These are phyloP conservation scores for Podarcis lilfordi DNA, from an alignment of 2,797 vertebrate species.

Conservation along the genomic window DNA sequence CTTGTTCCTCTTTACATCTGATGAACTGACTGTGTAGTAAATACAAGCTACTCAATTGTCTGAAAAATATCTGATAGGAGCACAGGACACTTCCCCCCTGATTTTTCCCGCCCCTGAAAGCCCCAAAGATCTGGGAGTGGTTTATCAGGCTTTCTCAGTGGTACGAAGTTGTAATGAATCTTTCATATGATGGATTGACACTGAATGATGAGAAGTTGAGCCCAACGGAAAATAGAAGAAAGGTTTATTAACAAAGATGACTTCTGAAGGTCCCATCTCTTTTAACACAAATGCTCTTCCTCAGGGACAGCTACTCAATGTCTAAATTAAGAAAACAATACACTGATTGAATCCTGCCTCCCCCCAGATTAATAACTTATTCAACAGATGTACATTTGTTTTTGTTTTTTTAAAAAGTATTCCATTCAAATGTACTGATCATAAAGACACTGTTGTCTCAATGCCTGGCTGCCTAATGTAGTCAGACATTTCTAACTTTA, in stretches of 20 bases:
- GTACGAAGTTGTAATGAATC: neutral
- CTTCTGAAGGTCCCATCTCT: conserved; percentile 17
- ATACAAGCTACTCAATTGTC: neutral
- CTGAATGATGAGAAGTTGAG: neutral
- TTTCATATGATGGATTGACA: neutral
- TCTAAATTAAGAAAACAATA: conserved; percentile 27
- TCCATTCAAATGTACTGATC: neutral
- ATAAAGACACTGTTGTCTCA: neutral
- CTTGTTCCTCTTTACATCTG: neutral
- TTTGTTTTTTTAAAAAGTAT: neutral
- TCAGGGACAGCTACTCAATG: neutral
- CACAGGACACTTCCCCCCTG: neutral
- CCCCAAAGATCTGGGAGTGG: neutral
- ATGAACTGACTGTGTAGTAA: neutral
- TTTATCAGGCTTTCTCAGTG: conserved; percentile 4
- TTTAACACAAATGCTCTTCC: neutral
- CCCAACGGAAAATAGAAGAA: conserved; percentile 1
- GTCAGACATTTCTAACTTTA: neutral
- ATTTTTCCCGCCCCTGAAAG: too few species aligned
- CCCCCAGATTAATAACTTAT: conserved; percentile 11
- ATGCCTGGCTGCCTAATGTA: neutral
- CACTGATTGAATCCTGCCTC: neutral
- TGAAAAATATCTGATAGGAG: neutral
- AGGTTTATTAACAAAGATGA: conserved; percentile 11
- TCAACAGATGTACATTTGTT: neutral